These are phyloP conservation scores for Macaca mulatta DNA, from an alignment of 2,113 vertebrate species.

Conservation along the genomic window DNA sequence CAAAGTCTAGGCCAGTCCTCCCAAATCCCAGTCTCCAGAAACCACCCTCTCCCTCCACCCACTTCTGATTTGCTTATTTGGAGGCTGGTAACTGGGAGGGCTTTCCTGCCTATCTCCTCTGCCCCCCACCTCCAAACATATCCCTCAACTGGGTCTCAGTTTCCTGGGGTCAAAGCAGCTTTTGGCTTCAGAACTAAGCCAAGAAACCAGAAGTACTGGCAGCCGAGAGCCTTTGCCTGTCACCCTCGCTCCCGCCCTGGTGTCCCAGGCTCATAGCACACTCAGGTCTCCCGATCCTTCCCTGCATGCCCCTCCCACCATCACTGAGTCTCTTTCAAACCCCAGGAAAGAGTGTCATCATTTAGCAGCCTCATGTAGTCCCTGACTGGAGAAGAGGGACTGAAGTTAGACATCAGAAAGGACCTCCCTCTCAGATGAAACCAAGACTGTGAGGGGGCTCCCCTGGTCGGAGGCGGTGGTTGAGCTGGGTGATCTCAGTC, in stretches of 20 bases:
- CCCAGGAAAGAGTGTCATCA: not conserved
- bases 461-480: not conserved
- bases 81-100: not conserved
- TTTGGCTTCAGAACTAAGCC: not conserved
- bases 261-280: not conserved
- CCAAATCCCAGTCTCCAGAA: not conserved
- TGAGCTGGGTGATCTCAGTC: not conserved
- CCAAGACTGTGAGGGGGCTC: not conserved
- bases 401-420: not conserved
- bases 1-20: not conserved
- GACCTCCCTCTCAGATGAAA: not conserved
- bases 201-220: not conserved
- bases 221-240: not conserved
- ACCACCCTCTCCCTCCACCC: not conserved
- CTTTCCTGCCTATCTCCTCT: not conserved
- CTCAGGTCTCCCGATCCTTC: not conserved
- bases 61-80: not conserved
- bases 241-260: accelerated
- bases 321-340: not conserved
- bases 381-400: not conserved
- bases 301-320: not conserved
- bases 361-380: not conserved
- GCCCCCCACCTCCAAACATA: not conserved
- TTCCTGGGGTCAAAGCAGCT: not conserved
- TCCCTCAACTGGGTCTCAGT: not conserved